A percentile compares a stretch with the other conserved stretches of the same genome.
Conservation (phyloP, 2,888 invertebrate genomes). For the Caprella mutica region DNA sequence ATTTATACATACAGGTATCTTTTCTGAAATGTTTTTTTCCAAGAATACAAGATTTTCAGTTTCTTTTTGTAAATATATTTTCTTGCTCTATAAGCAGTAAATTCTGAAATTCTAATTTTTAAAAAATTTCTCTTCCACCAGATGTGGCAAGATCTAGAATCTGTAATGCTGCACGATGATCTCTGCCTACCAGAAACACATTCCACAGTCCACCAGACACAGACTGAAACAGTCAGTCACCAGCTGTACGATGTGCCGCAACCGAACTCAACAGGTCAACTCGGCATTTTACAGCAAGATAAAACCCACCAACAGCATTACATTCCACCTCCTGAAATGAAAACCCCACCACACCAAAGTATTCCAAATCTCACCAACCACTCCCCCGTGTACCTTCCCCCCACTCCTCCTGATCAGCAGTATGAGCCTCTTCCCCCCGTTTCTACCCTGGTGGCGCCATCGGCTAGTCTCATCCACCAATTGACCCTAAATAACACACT, state of each 20-base stretch:
- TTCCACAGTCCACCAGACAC: neutral
- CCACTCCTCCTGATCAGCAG: conserved; percentile 6
- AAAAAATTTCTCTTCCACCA: conserved; percentile 29
- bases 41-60: too few relatives aligned
- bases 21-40: too few relatives aligned
- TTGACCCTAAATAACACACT: too few relatives aligned
- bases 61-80: too few relatives aligned
- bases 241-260: too few relatives aligned
- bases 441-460: neutral
- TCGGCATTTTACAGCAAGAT: neutral
- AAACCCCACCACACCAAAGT: neutral
- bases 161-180: conserved; percentile 37
- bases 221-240: too few relatives aligned
- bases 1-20: too few relatives aligned
- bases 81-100: too few relatives aligned
- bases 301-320: neutral
- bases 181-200: neutral
- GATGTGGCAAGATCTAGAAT: conserved; percentile 42
- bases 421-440: neutral
- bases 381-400: neutral
- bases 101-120: too few relatives aligned
- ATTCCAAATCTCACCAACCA: neutral
- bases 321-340: neutral
- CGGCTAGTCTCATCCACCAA: too few relatives aligned
- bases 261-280: too few relatives aligned